Percentiles rank a stretch among this genome's conserved stretches.
Evolutionary conservation across 1,140 invertebrate species (phyloP).

Genomic region (Ceratosolen solmsi): DNA sequence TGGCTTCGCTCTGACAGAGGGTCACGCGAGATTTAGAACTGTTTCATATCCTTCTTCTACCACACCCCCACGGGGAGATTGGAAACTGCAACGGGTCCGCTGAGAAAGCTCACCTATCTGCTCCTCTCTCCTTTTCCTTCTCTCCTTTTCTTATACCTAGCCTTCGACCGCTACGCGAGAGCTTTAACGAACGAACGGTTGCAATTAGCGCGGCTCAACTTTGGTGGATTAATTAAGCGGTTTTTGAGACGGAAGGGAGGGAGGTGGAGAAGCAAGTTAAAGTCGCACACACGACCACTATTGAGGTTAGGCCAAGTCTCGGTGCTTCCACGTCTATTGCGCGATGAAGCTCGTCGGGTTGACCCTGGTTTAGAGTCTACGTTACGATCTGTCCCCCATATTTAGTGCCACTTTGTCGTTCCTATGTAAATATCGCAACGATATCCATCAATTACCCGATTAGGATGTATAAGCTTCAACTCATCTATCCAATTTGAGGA

Average conservation of each 20-base stretch:
- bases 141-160: background rate
- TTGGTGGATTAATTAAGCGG: slow-evolving; percentile 69
- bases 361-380: slow-evolving; percentile 24
- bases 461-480: background rate
- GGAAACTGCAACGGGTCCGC: background rate
- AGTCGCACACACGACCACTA: slow-evolving; percentile 33
- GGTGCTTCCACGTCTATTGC: slow-evolving; percentile 25
- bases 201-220: slow-evolving; percentile 69
- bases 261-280: slow-evolving; percentile 58
- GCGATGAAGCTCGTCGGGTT: background rate
- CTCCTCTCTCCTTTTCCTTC: no score
- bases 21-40: slow-evolving; percentile 26
- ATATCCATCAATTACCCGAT: slow-evolving; percentile 29
- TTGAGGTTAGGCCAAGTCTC: slow-evolving; percentile 37
- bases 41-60: slow-evolving; percentile 45
- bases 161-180: background rate
- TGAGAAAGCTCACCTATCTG: background rate
- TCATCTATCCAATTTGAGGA: background rate
- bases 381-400: background rate
- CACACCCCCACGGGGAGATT: background rate
- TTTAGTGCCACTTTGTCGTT: slow-evolving; percentile 7
- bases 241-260: slow-evolving; percentile 52
- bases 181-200: slow-evolving; percentile 58
- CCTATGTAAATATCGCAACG: background rate
- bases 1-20: slow-evolving; percentile 24